phyloP scores from a whole-genome alignment of 2,888 invertebrate genomes.

The Cremastobaeus sp. region DNA sequence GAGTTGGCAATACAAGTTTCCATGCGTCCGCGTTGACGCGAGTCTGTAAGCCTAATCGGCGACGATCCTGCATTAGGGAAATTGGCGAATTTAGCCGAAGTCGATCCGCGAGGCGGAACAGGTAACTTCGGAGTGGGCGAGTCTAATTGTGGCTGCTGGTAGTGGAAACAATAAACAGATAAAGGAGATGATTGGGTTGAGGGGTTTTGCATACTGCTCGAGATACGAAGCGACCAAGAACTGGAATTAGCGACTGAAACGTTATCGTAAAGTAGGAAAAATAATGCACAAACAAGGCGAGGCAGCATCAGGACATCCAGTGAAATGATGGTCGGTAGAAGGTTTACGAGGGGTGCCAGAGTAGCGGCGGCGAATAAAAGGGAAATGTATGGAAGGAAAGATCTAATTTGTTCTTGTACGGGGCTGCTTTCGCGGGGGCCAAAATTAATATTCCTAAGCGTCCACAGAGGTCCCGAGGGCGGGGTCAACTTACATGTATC shows the following conservation, averaged over 20 bases:
- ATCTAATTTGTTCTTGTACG: slow-evolving; percentile 79
- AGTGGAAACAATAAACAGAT: too few species aligned
- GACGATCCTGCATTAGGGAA: slow-evolving; percentile 28
- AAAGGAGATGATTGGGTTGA: too few species aligned
- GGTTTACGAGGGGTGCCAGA: slow-evolving; percentile 56
- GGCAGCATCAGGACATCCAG: slow-evolving; percentile 44
- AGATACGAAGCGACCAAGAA: slow-evolving; percentile 1
- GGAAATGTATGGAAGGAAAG: slow-evolving; percentile 78
- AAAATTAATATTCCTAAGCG: slow-evolving; percentile 79
- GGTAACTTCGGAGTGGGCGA: too few species aligned
- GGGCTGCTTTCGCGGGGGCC: slow-evolving; percentile 70
- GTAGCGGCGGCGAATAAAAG: slow-evolving; percentile 73
- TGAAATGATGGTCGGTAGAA: slow-evolving; percentile 52
- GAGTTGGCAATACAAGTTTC: slow-evolving; percentile 57
- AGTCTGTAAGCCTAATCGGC: slow-evolving; percentile 56
- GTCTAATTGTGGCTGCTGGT: too few species aligned
- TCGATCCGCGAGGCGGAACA: too few species aligned
- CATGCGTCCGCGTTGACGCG: slow-evolving; percentile 50
- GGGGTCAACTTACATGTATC: slow-evolving; percentile 79
- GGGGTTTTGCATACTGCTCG: too few species aligned
- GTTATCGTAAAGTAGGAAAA: slow-evolving; percentile 50
- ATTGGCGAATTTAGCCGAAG: too few species aligned
- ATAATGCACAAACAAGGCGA: slow-evolving; percentile 49
- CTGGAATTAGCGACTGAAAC: slow-evolving; percentile 19
- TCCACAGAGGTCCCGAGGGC: slow-evolving; percentile 78